phyloP scores from a whole-genome alignment of 2,113 vertebrate genomes.

The Choloepus hoffmanni region DNA sequence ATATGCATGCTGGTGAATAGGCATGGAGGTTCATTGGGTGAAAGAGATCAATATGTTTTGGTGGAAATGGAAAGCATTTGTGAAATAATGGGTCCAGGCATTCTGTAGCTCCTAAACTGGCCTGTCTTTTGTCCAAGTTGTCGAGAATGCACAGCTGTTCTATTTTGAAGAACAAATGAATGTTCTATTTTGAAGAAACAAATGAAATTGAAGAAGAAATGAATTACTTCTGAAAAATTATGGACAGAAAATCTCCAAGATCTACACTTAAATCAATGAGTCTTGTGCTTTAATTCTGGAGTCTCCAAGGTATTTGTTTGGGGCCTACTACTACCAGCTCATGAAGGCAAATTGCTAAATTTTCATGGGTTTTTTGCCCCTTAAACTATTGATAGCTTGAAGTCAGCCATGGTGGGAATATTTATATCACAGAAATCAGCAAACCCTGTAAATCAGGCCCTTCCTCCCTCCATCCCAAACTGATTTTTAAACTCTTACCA shows the following conservation, averaged over 20 bases:
- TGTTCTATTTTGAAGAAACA: no score
- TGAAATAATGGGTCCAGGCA: neutral
- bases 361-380: neutral
- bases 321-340: neutral
- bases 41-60: neutral
- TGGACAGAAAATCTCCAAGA: neutral
- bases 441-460: conserved; percentile 25
- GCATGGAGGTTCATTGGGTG: neutral
- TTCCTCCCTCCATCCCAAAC: neutral
- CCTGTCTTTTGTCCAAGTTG: neutral
- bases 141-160: neutral
- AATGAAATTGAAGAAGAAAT: no score
- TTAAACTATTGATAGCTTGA: conserved; percentile 24
- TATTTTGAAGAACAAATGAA: no score
- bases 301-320: neutral
- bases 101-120: neutral
- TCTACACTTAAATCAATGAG: neutral
- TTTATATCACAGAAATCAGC: conserved; percentile 40
- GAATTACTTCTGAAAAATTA: conserved; percentile 3
- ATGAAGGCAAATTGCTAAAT: neutral
- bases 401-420: conserved; percentile 16
- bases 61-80: neutral
- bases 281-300: neutral
- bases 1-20: neutral
- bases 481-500: conserved; percentile 26